Evolutionary conservation across 2,888 invertebrate species (phyloP).

Genomic region (Geophilus truncorum): DNA sequence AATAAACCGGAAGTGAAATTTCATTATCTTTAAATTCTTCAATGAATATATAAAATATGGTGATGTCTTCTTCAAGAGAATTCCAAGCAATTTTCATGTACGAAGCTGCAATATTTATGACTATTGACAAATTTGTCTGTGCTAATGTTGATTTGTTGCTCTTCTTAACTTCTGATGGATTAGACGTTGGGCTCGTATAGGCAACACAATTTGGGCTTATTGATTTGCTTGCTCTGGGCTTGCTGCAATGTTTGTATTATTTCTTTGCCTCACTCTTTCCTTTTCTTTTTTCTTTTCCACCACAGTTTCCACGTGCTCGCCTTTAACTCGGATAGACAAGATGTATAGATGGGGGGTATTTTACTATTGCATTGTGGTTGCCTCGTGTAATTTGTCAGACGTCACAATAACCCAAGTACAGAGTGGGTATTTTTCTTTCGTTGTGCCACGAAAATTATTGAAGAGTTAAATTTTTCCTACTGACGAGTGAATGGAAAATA

Average conservation of each 20-base stretch:
- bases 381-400: not conserved
- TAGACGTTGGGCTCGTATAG: not conserved
- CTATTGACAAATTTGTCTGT: not conserved
- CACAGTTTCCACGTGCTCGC: not conserved
- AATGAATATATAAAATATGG: no score
- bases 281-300: not conserved
- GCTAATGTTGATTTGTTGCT: not conserved
- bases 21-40: no score
- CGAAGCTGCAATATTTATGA: not conserved
- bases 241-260: not conserved
- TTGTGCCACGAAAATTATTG: not conserved
- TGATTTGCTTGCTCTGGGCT: not conserved
- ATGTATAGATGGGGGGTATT: not conserved
- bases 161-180: not conserved
- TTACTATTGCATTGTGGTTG: not conserved
- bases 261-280: no score
- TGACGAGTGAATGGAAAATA: not conserved
- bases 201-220: not conserved
- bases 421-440: not conserved
- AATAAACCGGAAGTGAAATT: no score
- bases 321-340: not conserved
- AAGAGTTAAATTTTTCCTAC: not conserved
- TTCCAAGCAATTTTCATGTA: no score
- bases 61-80: no score
- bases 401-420: not conserved